Evolutionary conservation across 2,888 invertebrate genomes (phyloP).

Genomic region (Eudasyphora cyanicolor): DNA sequence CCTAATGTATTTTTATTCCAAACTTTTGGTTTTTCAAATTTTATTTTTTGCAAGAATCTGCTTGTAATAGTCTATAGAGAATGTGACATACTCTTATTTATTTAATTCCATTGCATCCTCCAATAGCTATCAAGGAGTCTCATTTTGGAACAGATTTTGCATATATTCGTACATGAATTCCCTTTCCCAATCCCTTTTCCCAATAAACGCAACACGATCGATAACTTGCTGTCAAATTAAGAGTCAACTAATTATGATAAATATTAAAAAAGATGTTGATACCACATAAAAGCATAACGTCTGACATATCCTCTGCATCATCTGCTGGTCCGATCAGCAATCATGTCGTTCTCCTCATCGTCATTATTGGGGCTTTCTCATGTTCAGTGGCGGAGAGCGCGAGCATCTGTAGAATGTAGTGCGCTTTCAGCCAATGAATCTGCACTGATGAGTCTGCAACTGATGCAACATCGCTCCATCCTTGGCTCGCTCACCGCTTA

Average conservation of each 20-base stretch:
- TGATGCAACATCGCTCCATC: constrained; percentile 28
- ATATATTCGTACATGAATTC: too few relatives aligned
- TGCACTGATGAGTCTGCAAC: too few relatives aligned
- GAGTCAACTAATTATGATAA: constrained; percentile 55
- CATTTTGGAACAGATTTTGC: too few relatives aligned
- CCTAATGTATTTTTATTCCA: too few relatives aligned
- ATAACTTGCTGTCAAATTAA: constrained; percentile 56
- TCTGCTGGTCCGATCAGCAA: neutral
- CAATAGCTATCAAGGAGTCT: too few relatives aligned
- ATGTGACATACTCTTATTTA: too few relatives aligned
- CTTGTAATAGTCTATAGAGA: too few relatives aligned
- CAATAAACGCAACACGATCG: constrained; percentile 35
- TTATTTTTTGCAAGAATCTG: too few relatives aligned
- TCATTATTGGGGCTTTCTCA: constrained; percentile 1
- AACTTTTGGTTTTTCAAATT: too few relatives aligned
- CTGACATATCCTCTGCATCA: constrained; percentile 39
- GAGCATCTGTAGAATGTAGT: neutral
- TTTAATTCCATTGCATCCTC: too few relatives aligned
- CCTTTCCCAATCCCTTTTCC: neutral
- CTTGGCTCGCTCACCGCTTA: neutral
- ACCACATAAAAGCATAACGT: constrained; percentile 35
- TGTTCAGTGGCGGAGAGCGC: constrained; percentile 2
- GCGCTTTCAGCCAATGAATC: constrained; percentile 30
- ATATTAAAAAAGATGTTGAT: constrained; percentile 43
- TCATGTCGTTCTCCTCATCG: neutral